phyloP scores from a whole-genome alignment of 2,888 invertebrate genomes.

The Xylophagus ater region DNA sequence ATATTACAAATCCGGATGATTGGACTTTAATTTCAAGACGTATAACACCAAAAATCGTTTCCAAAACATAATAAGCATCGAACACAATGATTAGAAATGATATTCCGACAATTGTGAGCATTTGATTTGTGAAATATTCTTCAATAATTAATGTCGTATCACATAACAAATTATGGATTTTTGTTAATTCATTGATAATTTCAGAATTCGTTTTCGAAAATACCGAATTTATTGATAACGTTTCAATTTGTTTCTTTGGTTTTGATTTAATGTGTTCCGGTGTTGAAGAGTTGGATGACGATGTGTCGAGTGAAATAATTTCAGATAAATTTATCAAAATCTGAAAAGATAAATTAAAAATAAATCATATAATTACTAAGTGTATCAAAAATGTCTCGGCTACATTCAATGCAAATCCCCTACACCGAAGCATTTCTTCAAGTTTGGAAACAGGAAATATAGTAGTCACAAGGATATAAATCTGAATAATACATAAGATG shows the following conservation, averaged over 20 bases:
- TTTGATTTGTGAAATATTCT: constrained; percentile 38
- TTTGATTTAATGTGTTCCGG: neutral
- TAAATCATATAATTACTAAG: neutral
- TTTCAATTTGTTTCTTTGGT: neutral
- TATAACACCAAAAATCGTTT: constrained; percentile 33
- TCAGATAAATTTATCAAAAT: constrained; percentile 1
- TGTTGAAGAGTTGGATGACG: too few relatives aligned
- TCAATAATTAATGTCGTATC: constrained; percentile 37
- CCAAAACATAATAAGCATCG: constrained; percentile 38
- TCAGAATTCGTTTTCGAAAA: constrained; percentile 28
- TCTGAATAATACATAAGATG: too few relatives aligned
- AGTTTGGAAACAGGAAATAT: too few relatives aligned
- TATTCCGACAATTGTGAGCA: constrained; percentile 37
- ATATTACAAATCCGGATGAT: constrained; percentile 36
- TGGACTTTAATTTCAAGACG: constrained; percentile 35
- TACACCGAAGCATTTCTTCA: too few relatives aligned
- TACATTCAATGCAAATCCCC: too few relatives aligned
- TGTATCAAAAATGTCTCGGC: neutral
- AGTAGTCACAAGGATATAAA: too few relatives aligned
- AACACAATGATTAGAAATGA: constrained; percentile 39
- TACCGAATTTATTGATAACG: constrained; percentile 1
- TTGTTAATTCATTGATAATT: constrained; percentile 31
- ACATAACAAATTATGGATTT: constrained; percentile 35
- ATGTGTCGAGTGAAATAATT: too few relatives aligned
- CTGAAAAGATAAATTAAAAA: neutral